These are phyloP conservation scores for Leptinotarsa texana DNA, from an alignment of 1,140 invertebrate genomes.

Conservation along the genomic window DNA sequence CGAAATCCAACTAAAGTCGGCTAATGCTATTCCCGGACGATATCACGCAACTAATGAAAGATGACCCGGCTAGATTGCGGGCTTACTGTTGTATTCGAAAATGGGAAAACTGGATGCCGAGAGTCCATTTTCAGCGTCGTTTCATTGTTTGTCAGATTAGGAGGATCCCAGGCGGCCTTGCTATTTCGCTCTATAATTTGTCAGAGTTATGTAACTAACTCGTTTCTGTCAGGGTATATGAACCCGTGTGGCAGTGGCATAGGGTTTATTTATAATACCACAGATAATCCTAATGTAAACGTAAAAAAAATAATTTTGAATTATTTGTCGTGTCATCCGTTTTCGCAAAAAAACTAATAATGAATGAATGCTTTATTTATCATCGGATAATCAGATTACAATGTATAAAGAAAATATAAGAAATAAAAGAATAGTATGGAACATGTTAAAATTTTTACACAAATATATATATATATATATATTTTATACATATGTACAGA, in stretches of 20 bases:
- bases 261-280: too few relatives aligned
- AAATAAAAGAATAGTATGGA: too few relatives aligned
- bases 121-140: constrained; percentile 39
- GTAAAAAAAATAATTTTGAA: too few relatives aligned
- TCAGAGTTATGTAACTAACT: constrained; percentile 36
- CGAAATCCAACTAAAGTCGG: constrained; percentile 24
- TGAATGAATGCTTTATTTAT: too few relatives aligned
- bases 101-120: constrained; percentile 34
- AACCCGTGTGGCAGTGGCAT: neutral
- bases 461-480: too few relatives aligned
- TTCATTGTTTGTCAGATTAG: constrained; percentile 44
- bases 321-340: too few relatives aligned
- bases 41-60: constrained; percentile 32
- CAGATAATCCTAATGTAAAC: too few relatives aligned
- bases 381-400: too few relatives aligned
- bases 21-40: constrained; percentile 30
- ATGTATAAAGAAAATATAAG: too few relatives aligned
- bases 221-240: constrained; percentile 11
- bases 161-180: constrained; percentile 30
- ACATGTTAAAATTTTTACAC: too few relatives aligned
- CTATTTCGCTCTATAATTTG: constrained; percentile 35
- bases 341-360: too few relatives aligned
- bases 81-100: constrained; percentile 34
- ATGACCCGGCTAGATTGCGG: constrained; percentile 40
- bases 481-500: too few relatives aligned